These are phyloP conservation scores for Sphaerophoria taeniata DNA, from an alignment of 2,888 invertebrate species.

Conservation along the genomic window DNA sequence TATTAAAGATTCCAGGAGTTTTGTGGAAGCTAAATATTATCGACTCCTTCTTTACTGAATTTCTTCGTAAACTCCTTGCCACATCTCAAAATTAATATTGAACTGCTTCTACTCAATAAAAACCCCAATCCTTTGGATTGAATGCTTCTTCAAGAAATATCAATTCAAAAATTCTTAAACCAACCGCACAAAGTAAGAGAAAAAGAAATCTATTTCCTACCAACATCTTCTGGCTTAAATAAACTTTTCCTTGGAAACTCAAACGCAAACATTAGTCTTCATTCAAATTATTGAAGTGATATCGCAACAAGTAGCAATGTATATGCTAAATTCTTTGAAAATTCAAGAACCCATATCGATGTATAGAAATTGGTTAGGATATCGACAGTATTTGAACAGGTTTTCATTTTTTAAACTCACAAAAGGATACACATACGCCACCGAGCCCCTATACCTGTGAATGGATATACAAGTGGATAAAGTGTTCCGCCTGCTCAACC, in stretches of 20 bases:
- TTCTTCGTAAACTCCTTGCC: too few species aligned
- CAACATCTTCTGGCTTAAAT: constrained; percentile 12
- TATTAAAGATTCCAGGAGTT: too few species aligned
- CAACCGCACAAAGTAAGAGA: neutral
- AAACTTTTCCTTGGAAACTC: neutral
- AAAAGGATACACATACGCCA: neutral
- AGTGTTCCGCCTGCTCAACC: too few species aligned
- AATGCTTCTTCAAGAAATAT: too few species aligned
- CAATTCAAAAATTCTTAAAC: neutral
- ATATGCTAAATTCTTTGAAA: constrained; percentile 18
- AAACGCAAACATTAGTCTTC: neutral
- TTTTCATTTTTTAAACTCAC: constrained; percentile 45
- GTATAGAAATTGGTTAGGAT: neutral
- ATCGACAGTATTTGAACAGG: constrained; percentile 48
- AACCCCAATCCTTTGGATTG: too few species aligned
- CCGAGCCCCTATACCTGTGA: neutral
- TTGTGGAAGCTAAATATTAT: too few species aligned
- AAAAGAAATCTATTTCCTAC: neutral
- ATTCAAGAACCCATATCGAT: neutral
- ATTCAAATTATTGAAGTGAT: neutral
- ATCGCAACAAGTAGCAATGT: neutral
- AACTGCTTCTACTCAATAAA: too few species aligned
- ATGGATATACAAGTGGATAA: neutral
- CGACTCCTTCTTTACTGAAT: too few species aligned
- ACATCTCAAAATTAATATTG: too few species aligned